Conservation (phyloP, 2,113 vertebrate species). For the Microcebus tavaratra region DNA sequence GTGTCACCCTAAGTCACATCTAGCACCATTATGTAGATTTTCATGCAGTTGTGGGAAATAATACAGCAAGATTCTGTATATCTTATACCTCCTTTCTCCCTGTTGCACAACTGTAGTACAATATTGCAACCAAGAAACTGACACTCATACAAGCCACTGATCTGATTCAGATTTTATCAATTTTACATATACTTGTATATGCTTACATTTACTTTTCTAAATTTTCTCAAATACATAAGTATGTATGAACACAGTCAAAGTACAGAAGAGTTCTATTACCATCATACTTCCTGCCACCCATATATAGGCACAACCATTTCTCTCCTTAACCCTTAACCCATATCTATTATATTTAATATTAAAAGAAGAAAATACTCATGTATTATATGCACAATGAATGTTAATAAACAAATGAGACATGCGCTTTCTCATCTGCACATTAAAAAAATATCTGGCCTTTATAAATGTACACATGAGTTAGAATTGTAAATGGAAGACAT, state of each 20-base stretch:
- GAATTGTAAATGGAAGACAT: not conserved
- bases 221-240: not conserved
- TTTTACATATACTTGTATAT: not conserved
- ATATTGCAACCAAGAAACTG: not conserved
- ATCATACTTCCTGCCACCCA: not conserved
- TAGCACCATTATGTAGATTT: not conserved
- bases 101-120: not conserved
- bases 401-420: not conserved
- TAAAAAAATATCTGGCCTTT: not conserved
- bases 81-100: not conserved
- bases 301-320: not conserved
- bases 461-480: not conserved
- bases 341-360: not conserved
- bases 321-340: not conserved
- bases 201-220: not conserved
- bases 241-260: not conserved
- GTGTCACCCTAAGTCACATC: not conserved
- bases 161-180: not conserved
- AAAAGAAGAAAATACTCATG: not conserved
- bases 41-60: not conserved
- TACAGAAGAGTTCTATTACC: not conserved
- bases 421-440: not conserved
- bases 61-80: not conserved
- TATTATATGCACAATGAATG: constrained; percentile 11
- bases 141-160: not conserved